A percentile compares a stretch with the other conserved stretches of the same genome.
Evolutionary conservation across 2,797 vertebrate species (phyloP).

Genomic region (Lutjanus argentimaculatus): DNA sequence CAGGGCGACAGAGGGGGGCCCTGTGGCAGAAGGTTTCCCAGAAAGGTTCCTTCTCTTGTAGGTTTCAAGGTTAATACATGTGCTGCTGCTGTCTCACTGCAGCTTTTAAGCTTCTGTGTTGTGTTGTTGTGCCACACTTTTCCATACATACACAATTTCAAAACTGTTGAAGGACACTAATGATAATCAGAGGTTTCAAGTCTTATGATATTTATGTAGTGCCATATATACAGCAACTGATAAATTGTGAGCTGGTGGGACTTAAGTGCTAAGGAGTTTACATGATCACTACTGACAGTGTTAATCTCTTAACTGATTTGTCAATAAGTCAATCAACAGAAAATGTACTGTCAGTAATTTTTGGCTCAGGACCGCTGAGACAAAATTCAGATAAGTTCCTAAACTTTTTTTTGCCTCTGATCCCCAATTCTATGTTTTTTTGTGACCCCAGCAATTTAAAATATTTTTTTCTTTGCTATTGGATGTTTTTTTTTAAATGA

Average conservation of each 20-base stretch:
- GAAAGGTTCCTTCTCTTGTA: conserved; percentile 27
- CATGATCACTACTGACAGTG: neutral
- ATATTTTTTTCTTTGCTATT: neutral
- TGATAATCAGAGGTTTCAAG: neutral
- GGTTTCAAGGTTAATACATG: conserved; percentile 25
- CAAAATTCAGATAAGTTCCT: too few species aligned
- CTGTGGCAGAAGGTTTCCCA: conserved; percentile 22
- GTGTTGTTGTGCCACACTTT: neutral
- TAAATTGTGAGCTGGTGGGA: neutral
- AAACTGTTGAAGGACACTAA: neutral
- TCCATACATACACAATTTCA: neutral
- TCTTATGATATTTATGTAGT: neutral
- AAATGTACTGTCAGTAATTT: too few species aligned
- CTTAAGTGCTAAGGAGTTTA: neutral
- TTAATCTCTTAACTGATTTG: neutral
- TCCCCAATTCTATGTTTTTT: neutral
- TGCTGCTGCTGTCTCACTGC: neutral
- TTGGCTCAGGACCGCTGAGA: too few species aligned
- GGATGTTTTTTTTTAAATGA: neutral
- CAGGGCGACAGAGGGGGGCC: conserved; percentile 9
- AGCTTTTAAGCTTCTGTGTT: neutral
- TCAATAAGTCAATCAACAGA: neutral
- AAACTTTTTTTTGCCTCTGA: too few species aligned
- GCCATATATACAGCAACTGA: neutral
- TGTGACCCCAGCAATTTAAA: neutral